Conservation (phyloP, 2,113 vertebrate genomes). For the Spizaetus ornatus region DNA sequence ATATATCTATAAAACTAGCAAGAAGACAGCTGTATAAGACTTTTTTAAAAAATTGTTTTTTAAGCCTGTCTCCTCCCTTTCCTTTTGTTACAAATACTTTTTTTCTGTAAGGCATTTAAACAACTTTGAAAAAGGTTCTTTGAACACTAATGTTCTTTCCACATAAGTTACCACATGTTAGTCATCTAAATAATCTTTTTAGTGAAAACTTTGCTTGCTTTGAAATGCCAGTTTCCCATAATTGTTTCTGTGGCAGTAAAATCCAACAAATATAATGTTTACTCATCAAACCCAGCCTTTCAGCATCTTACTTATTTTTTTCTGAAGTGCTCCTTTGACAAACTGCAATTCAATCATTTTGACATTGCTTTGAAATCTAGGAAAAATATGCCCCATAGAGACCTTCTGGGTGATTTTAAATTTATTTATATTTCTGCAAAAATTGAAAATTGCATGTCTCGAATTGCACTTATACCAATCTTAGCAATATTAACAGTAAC, state of each 20-base stretch:
- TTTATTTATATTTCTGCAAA: not conserved
- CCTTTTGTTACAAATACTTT: not conserved
- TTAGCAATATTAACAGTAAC: not conserved
- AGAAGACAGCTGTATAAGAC: not conserved
- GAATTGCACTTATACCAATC: not conserved
- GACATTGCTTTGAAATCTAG: constrained; percentile 10
- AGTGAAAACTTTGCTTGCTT: not conserved
- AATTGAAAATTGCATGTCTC: not conserved
- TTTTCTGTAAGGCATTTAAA: not conserved
- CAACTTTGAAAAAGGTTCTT: not conserved
- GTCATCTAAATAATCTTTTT: not conserved
- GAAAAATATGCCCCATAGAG: not conserved
- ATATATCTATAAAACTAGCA: not conserved
- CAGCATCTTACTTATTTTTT: constrained; percentile 15
- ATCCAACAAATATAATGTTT: not conserved
- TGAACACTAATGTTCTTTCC: not conserved
- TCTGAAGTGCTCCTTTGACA: not conserved
- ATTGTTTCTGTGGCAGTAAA: not conserved
- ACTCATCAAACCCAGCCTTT: not conserved
- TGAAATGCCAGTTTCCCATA: not conserved
- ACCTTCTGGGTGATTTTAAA: not conserved
- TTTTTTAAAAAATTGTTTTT: not conserved
- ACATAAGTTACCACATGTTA: not conserved
- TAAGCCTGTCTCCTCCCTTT: not conserved
- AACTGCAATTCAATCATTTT: not conserved